A percentile compares a stretch with the other conserved stretches of the same genome.
phyloP scores from a whole-genome alignment of 2,888 invertebrate genomes.

The Stegophylla sp. region DNA sequence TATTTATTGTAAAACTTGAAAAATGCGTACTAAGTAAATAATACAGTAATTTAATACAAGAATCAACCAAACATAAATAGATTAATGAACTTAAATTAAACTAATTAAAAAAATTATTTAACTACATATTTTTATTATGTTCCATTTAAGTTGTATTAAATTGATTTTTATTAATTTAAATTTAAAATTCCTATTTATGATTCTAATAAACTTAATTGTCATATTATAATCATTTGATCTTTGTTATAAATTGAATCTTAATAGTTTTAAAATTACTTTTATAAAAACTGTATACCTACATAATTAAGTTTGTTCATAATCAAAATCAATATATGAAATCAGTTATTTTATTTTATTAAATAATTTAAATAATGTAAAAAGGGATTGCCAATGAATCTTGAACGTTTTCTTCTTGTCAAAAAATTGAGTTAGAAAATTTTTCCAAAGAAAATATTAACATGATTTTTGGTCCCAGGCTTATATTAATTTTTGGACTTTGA shows the following conservation, averaged over 20 bases:
- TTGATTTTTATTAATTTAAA: not conserved
- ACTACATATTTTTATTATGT: not conserved
- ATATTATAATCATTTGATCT: not conserved
- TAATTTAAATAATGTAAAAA: not conserved
- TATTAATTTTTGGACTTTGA: not conserved
- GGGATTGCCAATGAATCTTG: too few species aligned
- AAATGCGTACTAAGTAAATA: too few species aligned
- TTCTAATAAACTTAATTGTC: not conserved
- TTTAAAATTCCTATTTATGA: not conserved
- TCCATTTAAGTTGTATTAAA: not conserved
- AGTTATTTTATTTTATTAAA: not conserved
- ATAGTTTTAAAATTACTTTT: not conserved
- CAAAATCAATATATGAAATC: not conserved
- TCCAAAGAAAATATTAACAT: not conserved
- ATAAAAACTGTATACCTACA: not conserved
- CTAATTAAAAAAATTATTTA: too few species aligned
- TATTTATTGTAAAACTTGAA: slow-evolving; percentile 1
- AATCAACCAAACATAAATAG: too few species aligned
- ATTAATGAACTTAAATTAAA: too few species aligned
- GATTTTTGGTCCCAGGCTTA: not conserved
- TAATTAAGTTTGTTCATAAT: not conserved
- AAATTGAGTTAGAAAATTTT: not conserved
- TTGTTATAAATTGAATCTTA: not conserved
- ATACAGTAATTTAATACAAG: too few species aligned
- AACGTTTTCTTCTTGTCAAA: not conserved